Conservation (phyloP, 2,797 vertebrate genomes). For the Oceanodroma leucorhoa region DNA sequence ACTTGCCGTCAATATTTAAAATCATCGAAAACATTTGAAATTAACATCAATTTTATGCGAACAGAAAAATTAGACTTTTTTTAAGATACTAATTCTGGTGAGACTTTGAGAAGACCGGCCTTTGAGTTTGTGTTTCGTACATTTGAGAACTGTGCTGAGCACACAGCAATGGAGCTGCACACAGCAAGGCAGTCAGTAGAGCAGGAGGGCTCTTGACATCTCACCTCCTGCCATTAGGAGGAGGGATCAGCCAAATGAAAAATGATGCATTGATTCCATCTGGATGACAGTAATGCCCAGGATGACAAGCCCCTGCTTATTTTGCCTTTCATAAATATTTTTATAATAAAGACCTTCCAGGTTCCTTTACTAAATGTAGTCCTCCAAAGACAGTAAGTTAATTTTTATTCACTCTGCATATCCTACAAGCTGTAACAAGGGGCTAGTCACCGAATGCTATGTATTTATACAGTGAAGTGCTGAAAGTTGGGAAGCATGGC, state of each 20-base stretch:
- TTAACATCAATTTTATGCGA: background rate
- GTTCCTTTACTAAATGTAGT: background rate
- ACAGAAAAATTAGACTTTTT: background rate
- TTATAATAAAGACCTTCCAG: background rate
- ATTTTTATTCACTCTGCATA: background rate
- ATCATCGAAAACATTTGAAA: background rate
- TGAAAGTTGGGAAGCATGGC: background rate
- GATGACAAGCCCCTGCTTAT: background rate
- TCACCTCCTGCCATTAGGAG: background rate
- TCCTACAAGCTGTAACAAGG: background rate
- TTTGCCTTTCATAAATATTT: background rate
- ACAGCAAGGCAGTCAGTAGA: background rate
- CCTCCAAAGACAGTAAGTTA: background rate
- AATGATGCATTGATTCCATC: background rate
- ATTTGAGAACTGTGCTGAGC: background rate
- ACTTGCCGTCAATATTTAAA: background rate
- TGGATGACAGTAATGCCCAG: background rate
- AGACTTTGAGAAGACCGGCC: background rate
- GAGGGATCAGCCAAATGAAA: background rate
- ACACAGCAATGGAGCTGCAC: background rate
- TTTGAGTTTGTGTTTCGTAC: background rate
- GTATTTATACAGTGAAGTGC: background rate
- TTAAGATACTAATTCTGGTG: background rate
- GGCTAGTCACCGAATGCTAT: background rate
- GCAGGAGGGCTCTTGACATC: background rate